phyloP scores from a whole-genome alignment of 2,113 vertebrate genomes.

The Seriola dumerili region DNA sequence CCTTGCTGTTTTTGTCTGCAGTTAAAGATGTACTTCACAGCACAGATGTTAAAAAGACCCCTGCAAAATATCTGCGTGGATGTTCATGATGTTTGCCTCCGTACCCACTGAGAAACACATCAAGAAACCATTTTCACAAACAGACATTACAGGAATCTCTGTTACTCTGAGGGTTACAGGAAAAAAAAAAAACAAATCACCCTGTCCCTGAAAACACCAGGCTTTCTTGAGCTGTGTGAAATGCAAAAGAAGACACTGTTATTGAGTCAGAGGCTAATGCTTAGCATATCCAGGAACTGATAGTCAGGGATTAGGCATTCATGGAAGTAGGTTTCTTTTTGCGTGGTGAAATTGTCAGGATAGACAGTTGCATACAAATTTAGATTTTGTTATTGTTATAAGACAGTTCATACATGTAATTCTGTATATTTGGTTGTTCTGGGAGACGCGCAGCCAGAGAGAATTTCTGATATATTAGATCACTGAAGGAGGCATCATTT shows the following conservation, averaged over 20 bases:
- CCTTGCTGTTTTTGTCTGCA: background rate
- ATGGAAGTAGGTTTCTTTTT: background rate
- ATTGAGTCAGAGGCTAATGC: slow-evolving; percentile 47
- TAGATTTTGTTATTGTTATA: slow-evolving; percentile 25
- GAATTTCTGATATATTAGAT: slow-evolving; percentile 9
- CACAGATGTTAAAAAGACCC: slow-evolving; percentile 15
- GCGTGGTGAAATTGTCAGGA: background rate
- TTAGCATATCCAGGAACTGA: slow-evolving; percentile 16
- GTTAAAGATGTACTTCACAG: slow-evolving; percentile 9
- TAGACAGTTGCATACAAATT: slow-evolving; percentile 3
- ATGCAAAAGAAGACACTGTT: slow-evolving; percentile 43
- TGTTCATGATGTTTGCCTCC: slow-evolving; percentile 32
- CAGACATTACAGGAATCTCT: slow-evolving; percentile 32
- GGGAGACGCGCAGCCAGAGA: background rate
- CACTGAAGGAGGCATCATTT: background rate
- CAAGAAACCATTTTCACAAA: slow-evolving; percentile 23
- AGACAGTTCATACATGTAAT: slow-evolving; percentile 24
- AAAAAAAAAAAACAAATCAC: slow-evolving; percentile 28
- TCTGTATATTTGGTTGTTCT: slow-evolving; percentile 26
- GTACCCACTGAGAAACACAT: slow-evolving; percentile 28
- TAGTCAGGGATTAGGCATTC: slow-evolving; percentile 35
- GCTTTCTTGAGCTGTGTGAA: slow-evolving; percentile 34
- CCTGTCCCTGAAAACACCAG: slow-evolving; percentile 27
- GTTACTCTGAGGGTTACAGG: slow-evolving; percentile 20
- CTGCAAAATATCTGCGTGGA: slow-evolving; percentile 27